A percentile compares a stretch with the other conserved stretches of the same genome.
Evolutionary conservation across 2,888 invertebrate species (phyloP).

Genomic region (Netelia fuscicornis): DNA sequence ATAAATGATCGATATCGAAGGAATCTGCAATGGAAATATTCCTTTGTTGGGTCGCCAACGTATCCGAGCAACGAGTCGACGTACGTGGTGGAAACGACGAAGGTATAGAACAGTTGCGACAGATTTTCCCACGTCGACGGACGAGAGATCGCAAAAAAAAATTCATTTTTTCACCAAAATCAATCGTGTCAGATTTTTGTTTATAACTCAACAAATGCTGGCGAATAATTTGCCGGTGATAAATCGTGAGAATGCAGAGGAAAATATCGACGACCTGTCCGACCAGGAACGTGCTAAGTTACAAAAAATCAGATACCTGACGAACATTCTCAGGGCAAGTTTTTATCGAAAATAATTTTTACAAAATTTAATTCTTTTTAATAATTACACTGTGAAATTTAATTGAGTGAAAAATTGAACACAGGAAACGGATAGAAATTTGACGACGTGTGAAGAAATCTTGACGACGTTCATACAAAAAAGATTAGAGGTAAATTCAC

Average conservation of each 20-base stretch:
- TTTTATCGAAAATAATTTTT: conserved; percentile 9
- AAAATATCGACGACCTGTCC: conserved; percentile 38
- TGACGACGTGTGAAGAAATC: conserved; percentile 79
- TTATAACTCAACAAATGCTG: conserved; percentile 53
- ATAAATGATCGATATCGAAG: conserved; percentile 48
- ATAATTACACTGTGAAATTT: neutral
- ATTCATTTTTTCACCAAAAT: neutral
- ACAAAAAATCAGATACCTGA: conserved; percentile 75
- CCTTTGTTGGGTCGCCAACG: conserved; percentile 23
- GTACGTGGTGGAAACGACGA: neutral
- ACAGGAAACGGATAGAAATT: conserved; percentile 76
- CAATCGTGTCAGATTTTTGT: conserved; percentile 5
- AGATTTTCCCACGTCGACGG: conserved; percentile 34
- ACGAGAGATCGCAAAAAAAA: neutral
- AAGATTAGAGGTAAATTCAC: conserved; percentile 75
- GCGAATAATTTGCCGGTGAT: conserved; percentile 35
- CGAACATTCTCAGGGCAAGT: conserved; percentile 75
- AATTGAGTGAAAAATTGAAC: neutral
- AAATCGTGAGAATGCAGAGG: neutral
- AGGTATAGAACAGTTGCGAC: neutral
- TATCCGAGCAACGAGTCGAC: conserved; percentile 62
- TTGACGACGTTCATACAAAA: conserved; percentile 75
- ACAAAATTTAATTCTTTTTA: neutral
- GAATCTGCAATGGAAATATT: conserved; percentile 29
- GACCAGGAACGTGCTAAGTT: conserved; percentile 70